Evolutionary conservation across 2,113 vertebrate species (phyloP), one percentile per base, ranked within the genome.

Genomic region (Pagrus major): DNA sequence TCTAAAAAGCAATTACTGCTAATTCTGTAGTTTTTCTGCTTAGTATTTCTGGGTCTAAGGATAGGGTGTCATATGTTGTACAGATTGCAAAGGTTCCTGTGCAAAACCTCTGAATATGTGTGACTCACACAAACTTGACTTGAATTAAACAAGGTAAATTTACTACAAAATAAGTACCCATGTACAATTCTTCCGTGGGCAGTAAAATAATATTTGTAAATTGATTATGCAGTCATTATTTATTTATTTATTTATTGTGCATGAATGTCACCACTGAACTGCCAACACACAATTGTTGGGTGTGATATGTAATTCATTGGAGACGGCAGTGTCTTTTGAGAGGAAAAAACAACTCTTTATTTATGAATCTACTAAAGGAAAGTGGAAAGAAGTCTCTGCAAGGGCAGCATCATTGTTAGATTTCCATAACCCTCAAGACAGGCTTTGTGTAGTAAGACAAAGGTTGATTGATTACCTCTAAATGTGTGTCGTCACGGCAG

Each of bases 391-490:
- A 76, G 55, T 87, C 69, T 71, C 66, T 58, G 81, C 74, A 76
- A 88, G 80, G 87, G 88, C 79, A 81, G 76, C 81, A 86, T 88
- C 87, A 85, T 78, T 89, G 79, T 88, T 86, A 51, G 64, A 93
- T 93, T 94, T 92, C 88, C 89, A 93, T 92, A 92, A 92, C 87
- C 75, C 78, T 74, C 66, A 79, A 93, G 92, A 92, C 90, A 91
- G 92, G 85, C 89, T 92, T 94, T 92, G 91, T 93, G 85, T 67
- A 25, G 61, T 73, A 91, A 93, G 80, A 92, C 92, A 94, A 94
- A 93, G 87, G 89, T 83, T 95, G 94, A 95, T 93, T 93, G 94
- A 95, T 94, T 95, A 88, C 92, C 87, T 91, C 70, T 60, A 88
- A 91, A 94, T 93, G 59, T 89, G 83, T 90, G 84, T 87, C 68